Evolutionary conservation across 2,113 vertebrate genomes (phyloP).

Genomic region (Anas platyrhynchos): DNA sequence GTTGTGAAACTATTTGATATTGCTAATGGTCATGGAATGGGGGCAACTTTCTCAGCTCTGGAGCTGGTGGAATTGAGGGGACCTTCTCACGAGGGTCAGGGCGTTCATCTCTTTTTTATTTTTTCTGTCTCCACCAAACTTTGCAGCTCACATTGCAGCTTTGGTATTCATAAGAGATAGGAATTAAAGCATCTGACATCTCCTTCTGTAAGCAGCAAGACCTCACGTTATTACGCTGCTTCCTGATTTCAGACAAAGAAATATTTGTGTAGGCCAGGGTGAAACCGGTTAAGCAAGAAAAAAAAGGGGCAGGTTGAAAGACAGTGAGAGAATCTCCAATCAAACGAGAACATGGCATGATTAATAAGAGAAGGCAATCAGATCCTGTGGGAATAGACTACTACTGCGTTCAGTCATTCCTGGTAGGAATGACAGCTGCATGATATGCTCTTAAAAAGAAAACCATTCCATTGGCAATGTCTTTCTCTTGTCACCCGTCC

Average conservation of each 20-base stretch:
- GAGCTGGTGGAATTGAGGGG: background rate
- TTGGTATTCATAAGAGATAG: background rate
- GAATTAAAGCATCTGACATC: background rate
- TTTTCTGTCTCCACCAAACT: background rate
- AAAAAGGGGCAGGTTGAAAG: background rate
- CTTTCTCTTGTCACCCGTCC: background rate
- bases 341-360: background rate
- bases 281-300: conserved; percentile 59
- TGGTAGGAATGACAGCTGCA: background rate
- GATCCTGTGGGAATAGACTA: background rate
- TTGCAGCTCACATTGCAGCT: background rate
- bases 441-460: background rate
- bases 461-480: background rate
- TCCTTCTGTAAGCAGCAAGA: conserved; percentile 6
- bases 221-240: conserved; percentile 31
- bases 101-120: background rate
- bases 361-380: conserved; percentile 4
- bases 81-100: background rate
- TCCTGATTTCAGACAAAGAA: conserved; percentile 60
- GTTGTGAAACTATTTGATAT: background rate
- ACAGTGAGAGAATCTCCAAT: conserved; percentile 2
- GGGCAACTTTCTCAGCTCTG: background rate
- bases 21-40: background rate
- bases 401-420: background rate
- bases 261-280: conserved; percentile 47